Evolutionary conservation across 1,140 invertebrate species (phyloP).

Genomic region (Hylaeus volcanicus): DNA sequence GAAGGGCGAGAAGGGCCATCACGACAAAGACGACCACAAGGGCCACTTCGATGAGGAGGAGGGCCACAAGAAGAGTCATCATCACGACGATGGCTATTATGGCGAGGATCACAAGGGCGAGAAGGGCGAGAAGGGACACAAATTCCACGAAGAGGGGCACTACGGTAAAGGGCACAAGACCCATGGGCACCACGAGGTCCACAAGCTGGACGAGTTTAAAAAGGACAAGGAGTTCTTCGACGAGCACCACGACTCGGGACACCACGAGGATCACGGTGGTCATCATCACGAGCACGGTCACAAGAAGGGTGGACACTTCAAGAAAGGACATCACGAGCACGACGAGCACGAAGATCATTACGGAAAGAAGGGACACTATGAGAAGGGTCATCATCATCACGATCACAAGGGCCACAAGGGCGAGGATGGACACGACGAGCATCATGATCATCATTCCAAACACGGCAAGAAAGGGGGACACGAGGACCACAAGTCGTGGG

Average conservation of each 20-base stretch:
- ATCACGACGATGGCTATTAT: slow-evolving; percentile 86
- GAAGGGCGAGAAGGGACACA: slow-evolving; percentile 84
- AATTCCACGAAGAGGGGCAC: slow-evolving; percentile 85
- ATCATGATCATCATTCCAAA: slow-evolving; percentile 63
- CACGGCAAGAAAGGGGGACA: slow-evolving; percentile 70
- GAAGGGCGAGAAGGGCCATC: slow-evolving; percentile 85
- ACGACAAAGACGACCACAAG: slow-evolving; percentile 85
- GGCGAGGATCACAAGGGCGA: slow-evolving; percentile 83
- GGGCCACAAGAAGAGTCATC: slow-evolving; percentile 85
- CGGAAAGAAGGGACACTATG: slow-evolving; percentile 84
- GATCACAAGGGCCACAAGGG: slow-evolving; percentile 78
- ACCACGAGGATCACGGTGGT: slow-evolving; percentile 89
- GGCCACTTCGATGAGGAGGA: slow-evolving; percentile 85
- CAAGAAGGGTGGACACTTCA: slow-evolving; percentile 87
- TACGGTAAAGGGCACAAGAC: slow-evolving; percentile 86
- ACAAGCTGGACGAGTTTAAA: slow-evolving; percentile 87
- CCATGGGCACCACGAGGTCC: slow-evolving; percentile 85
- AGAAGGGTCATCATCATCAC: slow-evolving; percentile 78
- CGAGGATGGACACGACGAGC: slow-evolving; percentile 71
- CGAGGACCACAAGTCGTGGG: slow-evolving; percentile 60
- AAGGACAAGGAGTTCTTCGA: slow-evolving; percentile 89
- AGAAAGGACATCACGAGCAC: slow-evolving; percentile 86
- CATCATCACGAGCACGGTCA: slow-evolving; percentile 87
- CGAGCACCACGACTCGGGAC: slow-evolving; percentile 90
- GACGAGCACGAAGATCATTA: slow-evolving; percentile 84